phyloP scores from a whole-genome alignment of 2,888 invertebrate species.

The Hofmannophila pseudospretella region DNA sequence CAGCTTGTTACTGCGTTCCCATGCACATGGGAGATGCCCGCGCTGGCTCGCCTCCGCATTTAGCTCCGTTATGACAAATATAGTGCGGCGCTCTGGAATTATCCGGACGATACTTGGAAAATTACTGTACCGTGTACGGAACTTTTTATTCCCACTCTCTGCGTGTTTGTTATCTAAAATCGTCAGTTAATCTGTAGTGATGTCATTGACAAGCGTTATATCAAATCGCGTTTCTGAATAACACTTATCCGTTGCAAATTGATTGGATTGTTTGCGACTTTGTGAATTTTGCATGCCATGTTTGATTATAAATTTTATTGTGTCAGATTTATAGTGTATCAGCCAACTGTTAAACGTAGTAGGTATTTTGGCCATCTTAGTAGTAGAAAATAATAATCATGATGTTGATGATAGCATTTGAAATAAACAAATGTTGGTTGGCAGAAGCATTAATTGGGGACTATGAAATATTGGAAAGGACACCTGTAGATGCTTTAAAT shows the following conservation, averaged over 20 bases:
- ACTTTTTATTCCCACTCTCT: conserved; percentile 45
- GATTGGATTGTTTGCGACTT: conserved; percentile 17
- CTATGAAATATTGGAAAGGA: too few relatives aligned
- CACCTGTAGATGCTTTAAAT: too few relatives aligned
- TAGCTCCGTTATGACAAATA: conserved; percentile 65
- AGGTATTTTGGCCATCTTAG: too few relatives aligned
- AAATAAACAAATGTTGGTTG: too few relatives aligned
- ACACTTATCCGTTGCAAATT: conserved; percentile 17
- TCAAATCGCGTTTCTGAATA: conserved; percentile 3
- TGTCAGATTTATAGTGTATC: background rate
- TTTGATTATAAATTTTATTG: conserved; percentile 7
- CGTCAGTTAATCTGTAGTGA: conserved; percentile 23
- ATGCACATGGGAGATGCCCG: conserved; percentile 49
- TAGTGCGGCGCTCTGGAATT: conserved; percentile 56
- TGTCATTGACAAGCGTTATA: conserved; percentile 20
- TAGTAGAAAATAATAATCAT: too few relatives aligned
- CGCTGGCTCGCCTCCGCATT: conserved; percentile 30
- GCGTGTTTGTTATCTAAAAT: conserved; percentile 24
- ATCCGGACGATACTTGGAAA: conserved; percentile 55
- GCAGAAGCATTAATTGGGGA: too few relatives aligned
- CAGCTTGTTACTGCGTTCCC: conserved; percentile 43
- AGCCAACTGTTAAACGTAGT: too few relatives aligned
- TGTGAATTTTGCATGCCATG: conserved; percentile 10
- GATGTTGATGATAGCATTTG: too few relatives aligned
- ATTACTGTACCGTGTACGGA: conserved; percentile 45